Conservation (phyloP, 2,797 vertebrate species). For the Pangasius sanitwongsei region DNA sequence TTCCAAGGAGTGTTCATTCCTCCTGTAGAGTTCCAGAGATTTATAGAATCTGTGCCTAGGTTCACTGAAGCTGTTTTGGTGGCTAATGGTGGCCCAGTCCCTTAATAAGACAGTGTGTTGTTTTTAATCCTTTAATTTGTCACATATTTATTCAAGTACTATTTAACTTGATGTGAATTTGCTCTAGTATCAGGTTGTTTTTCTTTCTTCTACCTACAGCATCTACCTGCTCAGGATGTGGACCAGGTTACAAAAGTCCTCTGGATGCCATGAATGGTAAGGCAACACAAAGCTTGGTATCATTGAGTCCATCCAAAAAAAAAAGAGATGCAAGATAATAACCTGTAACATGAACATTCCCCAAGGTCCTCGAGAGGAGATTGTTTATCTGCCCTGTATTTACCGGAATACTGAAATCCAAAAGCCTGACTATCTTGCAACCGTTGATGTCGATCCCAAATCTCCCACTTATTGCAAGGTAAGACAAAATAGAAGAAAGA, state of each 20-base stretch:
- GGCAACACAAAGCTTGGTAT: conserved; percentile 7
- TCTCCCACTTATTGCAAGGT: conserved; percentile 87
- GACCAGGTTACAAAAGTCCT: conserved; percentile 86
- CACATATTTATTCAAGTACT: neutral
- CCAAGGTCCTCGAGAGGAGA: conserved; percentile 84
- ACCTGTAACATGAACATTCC: neutral
- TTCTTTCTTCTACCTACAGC: conserved; percentile 38
- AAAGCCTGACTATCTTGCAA: conserved; percentile 92
- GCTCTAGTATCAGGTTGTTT: neutral
- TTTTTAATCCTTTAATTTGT: neutral
- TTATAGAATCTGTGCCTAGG: neutral
- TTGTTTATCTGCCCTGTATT: conserved; percentile 91
- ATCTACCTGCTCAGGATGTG: conserved; percentile 83
- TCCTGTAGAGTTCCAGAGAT: neutral
- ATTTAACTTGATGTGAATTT: neutral
- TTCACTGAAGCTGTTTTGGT: neutral
- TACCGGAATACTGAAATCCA: conserved; percentile 81
- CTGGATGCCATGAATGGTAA: conserved; percentile 92
- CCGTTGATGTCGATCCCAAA: conserved; percentile 84
- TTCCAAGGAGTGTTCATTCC: neutral
- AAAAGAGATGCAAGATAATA: neutral
- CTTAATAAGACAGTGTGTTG: neutral
- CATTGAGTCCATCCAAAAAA: neutral
- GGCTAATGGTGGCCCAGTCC: neutral
- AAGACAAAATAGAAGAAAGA: conserved; percentile 13